Base-by-base conservation (phyloP, 2,113 vertebrate genomes). In the Acinonyx jubatus region DNA sequence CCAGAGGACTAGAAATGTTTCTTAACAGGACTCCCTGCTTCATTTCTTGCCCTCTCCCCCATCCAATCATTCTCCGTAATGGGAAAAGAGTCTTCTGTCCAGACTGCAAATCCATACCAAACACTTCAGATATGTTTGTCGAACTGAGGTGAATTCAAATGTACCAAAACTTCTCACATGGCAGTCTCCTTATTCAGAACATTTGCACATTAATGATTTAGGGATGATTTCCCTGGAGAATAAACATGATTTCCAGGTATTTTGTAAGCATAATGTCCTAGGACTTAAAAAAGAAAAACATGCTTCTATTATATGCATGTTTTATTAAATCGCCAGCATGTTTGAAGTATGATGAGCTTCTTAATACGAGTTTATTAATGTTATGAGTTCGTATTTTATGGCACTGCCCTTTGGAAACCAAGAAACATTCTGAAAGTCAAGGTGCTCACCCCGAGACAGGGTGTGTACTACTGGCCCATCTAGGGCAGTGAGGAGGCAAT, bases 161-260 rank as follows among this genome's bases (percentile, higher is more conserved):
- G 4, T 14, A 38, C 4, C 12, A 23, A 52, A 73, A 87, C 55
- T 71, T 86, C 33, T 74, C 78, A 78, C 71, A 36, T 78, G 31
- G 8, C 15, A 89, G 9, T 71, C 88, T 96, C 50, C 45, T 79
- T 86, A 89, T 89, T 57, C 45, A 83, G 8, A 69, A 92, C 31
- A 89, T 38, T 61, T 66, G 27, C 29, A 73, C 74, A 52, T 85
- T 73, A 94, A 68, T 83, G 91, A 94, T 73, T 92, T 87, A 83
- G 31, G 36, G 61, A 92, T 87, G n/a, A 15, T 57, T 63, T 83
- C 84, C 79, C 33, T 48, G 57, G 86, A 83, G 45, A 83, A 95
- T 38, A 95, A 86, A 89, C 36, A 96, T 52, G 29, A 92, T 94
- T 84, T 91, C 48, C 84, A 88, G 41, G 41, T 94, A 91, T 91